Percentiles rank a stretch among this genome's conserved stretches.
These are phyloP conservation scores for Diachasmimorpha longicaudata DNA, from an alignment of 1,140 invertebrate species.

Conservation along the genomic window DNA sequence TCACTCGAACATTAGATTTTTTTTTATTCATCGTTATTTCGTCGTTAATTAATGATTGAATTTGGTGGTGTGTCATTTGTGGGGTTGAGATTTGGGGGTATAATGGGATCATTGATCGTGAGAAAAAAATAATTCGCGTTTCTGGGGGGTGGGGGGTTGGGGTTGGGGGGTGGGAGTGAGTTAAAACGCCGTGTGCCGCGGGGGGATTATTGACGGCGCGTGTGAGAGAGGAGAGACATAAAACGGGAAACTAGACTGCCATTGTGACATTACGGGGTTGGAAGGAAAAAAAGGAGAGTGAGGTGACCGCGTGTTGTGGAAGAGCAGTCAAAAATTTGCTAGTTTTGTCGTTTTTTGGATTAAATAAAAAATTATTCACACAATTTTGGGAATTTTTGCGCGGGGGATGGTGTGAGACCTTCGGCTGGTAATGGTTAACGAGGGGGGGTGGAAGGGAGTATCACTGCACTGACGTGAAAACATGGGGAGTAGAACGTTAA, in stretches of 20 bases:
- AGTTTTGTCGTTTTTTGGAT: neutral
- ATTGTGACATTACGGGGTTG: slow-evolving; percentile 6
- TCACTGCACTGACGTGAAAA: slow-evolving; percentile 28
- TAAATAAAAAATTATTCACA: slow-evolving; percentile 24
- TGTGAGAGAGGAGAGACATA: neutral
- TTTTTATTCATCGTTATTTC: neutral
- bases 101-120: neutral
- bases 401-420: neutral
- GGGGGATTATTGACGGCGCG: slow-evolving; percentile 9
- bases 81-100: neutral
- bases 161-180: neutral
- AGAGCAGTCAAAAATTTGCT: neutral
- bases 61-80: no score
- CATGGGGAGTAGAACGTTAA: slow-evolving; percentile 47
- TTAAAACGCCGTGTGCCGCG: slow-evolving; percentile 3
- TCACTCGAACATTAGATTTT: neutral
- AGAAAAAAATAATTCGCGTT: neutral
- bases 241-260: slow-evolving; percentile 8
- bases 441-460: slow-evolving; percentile 13
- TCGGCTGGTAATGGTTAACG: neutral
- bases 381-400: slow-evolving; percentile 21
- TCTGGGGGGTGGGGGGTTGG: neutral
- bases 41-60: neutral
- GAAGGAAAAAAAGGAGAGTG: neutral
- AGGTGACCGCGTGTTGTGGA: slow-evolving; percentile 10